Percentiles rank a stretch among this genome's conserved stretches.
Evolutionary conservation across 2,888 invertebrate species (phyloP).

Genomic region (Andrena camellia): DNA sequence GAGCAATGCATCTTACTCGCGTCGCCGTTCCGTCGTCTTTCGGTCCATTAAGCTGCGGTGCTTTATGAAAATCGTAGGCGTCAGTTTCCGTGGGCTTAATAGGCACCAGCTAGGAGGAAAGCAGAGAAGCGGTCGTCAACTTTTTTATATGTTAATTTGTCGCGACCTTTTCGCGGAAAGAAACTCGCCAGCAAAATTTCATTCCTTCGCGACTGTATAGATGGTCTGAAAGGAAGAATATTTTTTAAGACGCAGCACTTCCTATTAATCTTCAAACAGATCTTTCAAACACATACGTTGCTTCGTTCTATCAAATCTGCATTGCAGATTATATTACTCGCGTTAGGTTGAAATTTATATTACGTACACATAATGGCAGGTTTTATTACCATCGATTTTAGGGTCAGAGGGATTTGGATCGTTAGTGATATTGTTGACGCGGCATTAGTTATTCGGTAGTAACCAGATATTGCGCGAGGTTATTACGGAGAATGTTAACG

Average conservation of each 20-base stretch:
- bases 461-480: background rate
- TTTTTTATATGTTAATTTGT: slow-evolving; percentile 34
- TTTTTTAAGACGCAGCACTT: background rate
- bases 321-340: background rate
- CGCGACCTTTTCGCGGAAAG: background rate
- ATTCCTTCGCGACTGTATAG: background rate
- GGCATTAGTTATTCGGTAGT: background rate
- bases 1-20: slow-evolving; percentile 57
- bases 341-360: background rate
- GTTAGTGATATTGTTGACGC: background rate
- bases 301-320: background rate
- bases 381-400: background rate
- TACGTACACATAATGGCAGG: background rate
- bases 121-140: background rate
- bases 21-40: slow-evolving; percentile 50
- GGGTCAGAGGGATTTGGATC: background rate
- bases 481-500: background rate
- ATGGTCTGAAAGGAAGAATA: background rate
- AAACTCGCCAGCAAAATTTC: background rate
- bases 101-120: background rate
- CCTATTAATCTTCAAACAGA: background rate
- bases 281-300: background rate
- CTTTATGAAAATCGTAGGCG: slow-evolving; percentile 48
- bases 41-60: slow-evolving; percentile 58
- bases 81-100: slow-evolving; percentile 7